Conservation (phyloP, 2,888 invertebrate species). For the Acanthosepion esculentum region DNA sequence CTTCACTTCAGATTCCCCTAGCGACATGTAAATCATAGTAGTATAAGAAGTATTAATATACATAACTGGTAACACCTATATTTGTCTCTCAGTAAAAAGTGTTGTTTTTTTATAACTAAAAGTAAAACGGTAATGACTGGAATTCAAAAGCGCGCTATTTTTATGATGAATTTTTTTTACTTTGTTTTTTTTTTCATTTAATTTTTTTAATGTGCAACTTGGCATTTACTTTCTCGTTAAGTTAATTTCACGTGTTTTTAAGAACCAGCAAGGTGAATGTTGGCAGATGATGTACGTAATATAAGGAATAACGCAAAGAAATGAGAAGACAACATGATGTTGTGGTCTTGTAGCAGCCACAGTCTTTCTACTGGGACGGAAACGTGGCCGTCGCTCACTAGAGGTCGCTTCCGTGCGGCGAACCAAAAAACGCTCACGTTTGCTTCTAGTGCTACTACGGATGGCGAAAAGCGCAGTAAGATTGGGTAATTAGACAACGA, state of each 20-base stretch:
- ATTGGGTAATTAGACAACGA: neutral
- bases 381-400: constrained; percentile 13
- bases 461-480: neutral
- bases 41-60: too few species aligned
- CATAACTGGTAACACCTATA: too few species aligned
- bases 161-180: neutral
- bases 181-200: neutral
- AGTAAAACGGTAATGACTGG: neutral
- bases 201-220: neutral
- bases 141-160: constrained; percentile 12
- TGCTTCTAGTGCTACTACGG: neutral
- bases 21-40: neutral
- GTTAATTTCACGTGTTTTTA: neutral
- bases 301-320: neutral
- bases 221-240: neutral
- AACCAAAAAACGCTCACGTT: neutral
- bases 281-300: neutral
- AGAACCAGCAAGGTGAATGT: neutral
- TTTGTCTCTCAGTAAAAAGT: too few species aligned
- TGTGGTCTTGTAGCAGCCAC: constrained; percentile 33
- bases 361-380: constrained; percentile 34
- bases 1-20: neutral
- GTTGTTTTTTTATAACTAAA: too few species aligned
- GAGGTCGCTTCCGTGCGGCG: constrained; percentile 38
- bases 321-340: neutral